Evolutionary conservation across 35 echinoderm and acorn worm genomes (phyloP).

Genomic region (Heliocidaris tuberculata): DNA sequence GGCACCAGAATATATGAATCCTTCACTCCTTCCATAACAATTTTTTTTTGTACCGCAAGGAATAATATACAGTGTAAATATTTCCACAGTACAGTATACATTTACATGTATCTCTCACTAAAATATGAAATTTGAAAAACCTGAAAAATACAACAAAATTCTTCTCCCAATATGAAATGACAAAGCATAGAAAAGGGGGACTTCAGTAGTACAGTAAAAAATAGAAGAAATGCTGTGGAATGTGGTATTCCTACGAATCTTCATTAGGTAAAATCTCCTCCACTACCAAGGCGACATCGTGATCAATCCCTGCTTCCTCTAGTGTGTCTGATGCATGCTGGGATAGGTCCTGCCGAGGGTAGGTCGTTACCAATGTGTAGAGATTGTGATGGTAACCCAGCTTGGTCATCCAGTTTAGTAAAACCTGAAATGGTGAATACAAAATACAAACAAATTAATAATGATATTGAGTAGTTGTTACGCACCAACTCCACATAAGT

Average conservation of each 20-base stretch:
- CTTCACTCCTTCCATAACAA: no score
- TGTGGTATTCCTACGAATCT: neutral
- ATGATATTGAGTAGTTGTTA: neutral
- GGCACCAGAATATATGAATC: no score
- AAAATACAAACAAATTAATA: neutral
- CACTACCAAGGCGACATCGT: conserved; percentile 62
- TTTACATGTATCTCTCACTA: neutral
- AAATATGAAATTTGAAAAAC: neutral
- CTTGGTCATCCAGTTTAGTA: conserved; percentile 89
- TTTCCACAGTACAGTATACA: neutral
- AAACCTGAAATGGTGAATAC: conserved; percentile 56
- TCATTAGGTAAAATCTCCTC: conserved; percentile 59
- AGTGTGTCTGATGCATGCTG: conserved; percentile 53
- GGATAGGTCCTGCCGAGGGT: conserved; percentile 80
- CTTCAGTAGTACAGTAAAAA: neutral
- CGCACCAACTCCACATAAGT: no score
- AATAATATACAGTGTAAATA: neutral
- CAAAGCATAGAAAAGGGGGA: neutral
- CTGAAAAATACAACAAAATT: neutral
- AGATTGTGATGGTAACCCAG: conserved; percentile 86
- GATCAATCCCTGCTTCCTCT: conserved; percentile 58
- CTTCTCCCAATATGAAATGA: neutral
- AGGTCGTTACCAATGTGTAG: conserved; percentile 77
- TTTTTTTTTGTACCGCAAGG: no score
- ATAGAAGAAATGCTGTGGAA: neutral